Base-by-base conservation (phyloP, 2,888 invertebrate genomes). In the Toxonevra muliebris region DNA sequence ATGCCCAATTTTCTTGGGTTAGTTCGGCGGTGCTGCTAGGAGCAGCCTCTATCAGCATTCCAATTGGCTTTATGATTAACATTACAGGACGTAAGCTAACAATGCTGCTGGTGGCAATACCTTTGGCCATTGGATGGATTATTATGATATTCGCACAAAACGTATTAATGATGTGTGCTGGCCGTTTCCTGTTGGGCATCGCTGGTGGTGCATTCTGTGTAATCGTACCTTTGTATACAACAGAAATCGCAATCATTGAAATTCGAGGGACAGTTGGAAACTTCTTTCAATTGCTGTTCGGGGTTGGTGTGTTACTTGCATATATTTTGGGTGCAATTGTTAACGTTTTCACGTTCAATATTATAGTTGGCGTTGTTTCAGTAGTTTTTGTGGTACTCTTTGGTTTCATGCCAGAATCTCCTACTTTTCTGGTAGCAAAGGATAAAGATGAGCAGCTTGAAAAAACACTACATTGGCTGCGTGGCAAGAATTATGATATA, bases 361-460 rank as follows among this genome's bases (percentile, higher is more conserved):
- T 85, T 3, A 73, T 84, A 1, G 82, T 81, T 60, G 81, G 74
- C 15, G 8, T 79, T 41, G 58, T 85, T 12, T 85, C 95, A 0
- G 77, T 94, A 0, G 74, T 93, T 7, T 92, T 94, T 75, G 90
- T 90, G 0, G 74, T 87, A 0, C 85, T 91, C 1, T 93, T 95
- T 84, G 88, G 92, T 77, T 91, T 93, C 75, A 92, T 96, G 89
- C 97, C 96, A 0, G 97, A 97, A 84, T 91, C 93, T 2, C 96
- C 97, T 0, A 89, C 89, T 42, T 93, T 88, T 80, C 86, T 90
- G 72, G 87, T 93, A 70, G 76, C 75, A 53, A 91, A 90, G 77
- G 88, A 88, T 3, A 87, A 88, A 45, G 85, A 88, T 17, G 88
- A 89, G 0, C 90, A 89, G 59, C 96, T 96, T 0, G 86, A 88